Evolutionary conservation across 2,797 vertebrate species (phyloP).

Genomic region (Melanotaenia parkinsoni): DNA sequence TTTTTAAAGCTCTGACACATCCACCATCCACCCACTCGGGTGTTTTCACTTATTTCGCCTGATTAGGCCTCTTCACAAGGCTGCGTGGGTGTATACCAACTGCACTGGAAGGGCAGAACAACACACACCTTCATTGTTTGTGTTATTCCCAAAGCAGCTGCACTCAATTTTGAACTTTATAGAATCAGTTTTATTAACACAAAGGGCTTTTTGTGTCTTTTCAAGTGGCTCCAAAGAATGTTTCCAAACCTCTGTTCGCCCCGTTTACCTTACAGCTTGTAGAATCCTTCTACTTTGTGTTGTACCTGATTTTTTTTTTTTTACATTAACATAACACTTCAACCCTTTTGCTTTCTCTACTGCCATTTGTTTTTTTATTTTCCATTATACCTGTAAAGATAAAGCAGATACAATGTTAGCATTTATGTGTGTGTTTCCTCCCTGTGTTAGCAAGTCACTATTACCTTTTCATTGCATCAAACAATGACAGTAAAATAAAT

Average conservation of each 20-base stretch:
- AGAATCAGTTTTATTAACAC: neutral
- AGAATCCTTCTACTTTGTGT: neutral
- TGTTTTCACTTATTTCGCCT: constrained; percentile 7
- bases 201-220: neutral
- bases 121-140: constrained; percentile 4
- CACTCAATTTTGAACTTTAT: neutral
- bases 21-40: constrained; percentile 18
- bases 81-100: constrained; percentile 10
- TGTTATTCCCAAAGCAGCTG: neutral
- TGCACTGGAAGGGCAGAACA: constrained; percentile 1
- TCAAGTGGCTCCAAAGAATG: constrained; percentile 1
- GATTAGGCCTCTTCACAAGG: constrained; percentile 24
- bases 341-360: neutral
- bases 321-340: neutral
- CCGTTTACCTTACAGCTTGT: neutral
- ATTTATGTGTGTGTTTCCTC: neutral
- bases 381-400: neutral
- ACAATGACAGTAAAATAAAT: constrained; percentile 43
- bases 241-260: neutral
- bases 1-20: constrained; percentile 3
- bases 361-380: neutral
- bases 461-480: constrained; percentile 29
- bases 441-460: constrained; percentile 32
- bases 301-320: neutral
- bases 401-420: neutral